Conservation (phyloP, 1,140 invertebrate species). For the Physella acuta region DNA sequence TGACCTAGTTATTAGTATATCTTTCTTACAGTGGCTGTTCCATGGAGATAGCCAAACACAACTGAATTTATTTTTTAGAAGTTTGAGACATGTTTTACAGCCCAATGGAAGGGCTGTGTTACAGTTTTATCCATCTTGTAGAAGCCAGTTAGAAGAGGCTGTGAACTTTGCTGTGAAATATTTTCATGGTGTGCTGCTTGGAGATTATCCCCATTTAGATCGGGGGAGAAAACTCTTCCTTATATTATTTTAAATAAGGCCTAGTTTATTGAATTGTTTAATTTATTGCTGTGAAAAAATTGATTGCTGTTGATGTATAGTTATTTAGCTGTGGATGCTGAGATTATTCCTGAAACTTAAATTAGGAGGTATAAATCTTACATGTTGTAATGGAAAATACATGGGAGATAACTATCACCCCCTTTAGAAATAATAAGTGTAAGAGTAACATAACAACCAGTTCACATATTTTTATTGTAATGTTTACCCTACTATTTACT, state of each 20-base stretch:
- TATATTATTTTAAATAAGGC: slow-evolving; percentile 18
- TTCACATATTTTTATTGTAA: too few relatives aligned
- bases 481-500: too few relatives aligned
- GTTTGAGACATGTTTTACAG: slow-evolving; percentile 16
- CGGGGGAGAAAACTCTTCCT: slow-evolving; percentile 34
- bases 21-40: slow-evolving; percentile 35
- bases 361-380: too few relatives aligned
- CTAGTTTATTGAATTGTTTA: too few relatives aligned
- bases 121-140: slow-evolving; percentile 32
- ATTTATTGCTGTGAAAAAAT: too few relatives aligned
- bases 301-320: too few relatives aligned
- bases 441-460: too few relatives aligned
- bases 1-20: slow-evolving; percentile 30
- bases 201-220: slow-evolving; percentile 30
- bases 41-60: not conserved
- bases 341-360: too few relatives aligned
- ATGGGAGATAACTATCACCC: too few relatives aligned
- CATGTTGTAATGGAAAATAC: too few relatives aligned
- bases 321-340: too few relatives aligned
- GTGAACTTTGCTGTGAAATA: slow-evolving; percentile 11
- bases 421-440: too few relatives aligned
- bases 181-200: slow-evolving; percentile 31
- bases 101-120: slow-evolving; percentile 24
- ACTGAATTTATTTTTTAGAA: slow-evolving; percentile 25
- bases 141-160: slow-evolving; percentile 16